These are phyloP conservation scores for Chrysoperla carnea DNA, from an alignment of 1,140 invertebrate genomes.

Conservation along the genomic window DNA sequence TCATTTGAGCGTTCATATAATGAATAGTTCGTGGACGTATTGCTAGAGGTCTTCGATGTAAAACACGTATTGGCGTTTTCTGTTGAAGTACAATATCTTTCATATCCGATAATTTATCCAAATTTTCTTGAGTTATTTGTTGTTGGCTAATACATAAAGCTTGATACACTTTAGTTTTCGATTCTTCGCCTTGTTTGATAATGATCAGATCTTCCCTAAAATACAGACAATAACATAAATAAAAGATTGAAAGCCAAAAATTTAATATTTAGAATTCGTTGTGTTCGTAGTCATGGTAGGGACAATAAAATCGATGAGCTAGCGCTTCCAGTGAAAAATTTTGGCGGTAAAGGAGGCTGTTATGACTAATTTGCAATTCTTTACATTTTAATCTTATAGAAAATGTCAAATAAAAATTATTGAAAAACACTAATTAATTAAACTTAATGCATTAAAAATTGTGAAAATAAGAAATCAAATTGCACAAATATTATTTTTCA, in stretches of 20 bases:
- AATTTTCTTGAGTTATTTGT: conserved; percentile 26
- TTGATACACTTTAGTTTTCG: conserved; percentile 68
- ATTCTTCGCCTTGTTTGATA: conserved; percentile 74
- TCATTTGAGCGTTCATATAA: conserved; percentile 29
- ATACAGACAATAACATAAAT: conserved; percentile 5
- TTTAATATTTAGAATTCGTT: too few species aligned
- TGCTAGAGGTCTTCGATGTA: conserved; percentile 61
- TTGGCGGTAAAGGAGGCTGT: too few species aligned
- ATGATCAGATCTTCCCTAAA: conserved; percentile 44
- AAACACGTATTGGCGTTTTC: conserved; percentile 67
- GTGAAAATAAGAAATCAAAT: too few species aligned
- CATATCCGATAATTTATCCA: conserved; percentile 33
- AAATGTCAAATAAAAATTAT: too few species aligned
- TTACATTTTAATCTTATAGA: too few species aligned
- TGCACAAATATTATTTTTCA: too few species aligned
- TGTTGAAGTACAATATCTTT: conserved; percentile 39
- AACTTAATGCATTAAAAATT: too few species aligned
- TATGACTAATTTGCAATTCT: too few species aligned
- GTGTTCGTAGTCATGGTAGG: too few species aligned
- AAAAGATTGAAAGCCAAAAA: background rate
- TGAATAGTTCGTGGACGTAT: conserved; percentile 43
- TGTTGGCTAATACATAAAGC: conserved; percentile 48
- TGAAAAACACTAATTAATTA: too few species aligned
- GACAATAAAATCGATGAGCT: too few species aligned
- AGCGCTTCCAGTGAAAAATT: too few species aligned